A percentile compares a stretch with the other conserved stretches of the same genome.
phyloP scores from a whole-genome alignment of 1,140 invertebrate genomes.

The Piezodorus guildinii region DNA sequence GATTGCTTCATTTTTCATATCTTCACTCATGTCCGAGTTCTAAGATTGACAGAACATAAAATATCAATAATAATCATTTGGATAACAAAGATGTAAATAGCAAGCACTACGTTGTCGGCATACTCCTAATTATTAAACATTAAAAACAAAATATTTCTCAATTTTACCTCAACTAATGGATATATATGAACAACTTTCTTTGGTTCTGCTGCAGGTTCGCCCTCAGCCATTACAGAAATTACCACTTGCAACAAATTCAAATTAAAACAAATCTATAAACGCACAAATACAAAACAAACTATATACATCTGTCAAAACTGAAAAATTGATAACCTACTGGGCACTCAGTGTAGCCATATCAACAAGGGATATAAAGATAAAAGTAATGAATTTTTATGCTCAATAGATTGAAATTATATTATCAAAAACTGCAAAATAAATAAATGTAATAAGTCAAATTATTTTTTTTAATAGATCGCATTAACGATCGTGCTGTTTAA shows the following conservation, averaged over 20 bases:
- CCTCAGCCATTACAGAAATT: conserved; percentile 22
- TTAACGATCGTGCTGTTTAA: no score
- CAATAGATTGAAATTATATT: no score
- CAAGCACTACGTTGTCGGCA: background rate
- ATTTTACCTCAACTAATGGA: conserved; percentile 53
- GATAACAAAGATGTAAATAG: background rate
- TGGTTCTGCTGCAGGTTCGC: conserved; percentile 34
- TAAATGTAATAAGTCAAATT: no score
- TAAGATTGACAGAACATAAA: conserved; percentile 34
- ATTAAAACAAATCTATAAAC: background rate
- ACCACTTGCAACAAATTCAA: background rate
- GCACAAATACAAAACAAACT: no score
- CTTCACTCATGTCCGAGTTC: conserved; percentile 82
- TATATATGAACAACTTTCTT: conserved; percentile 63
- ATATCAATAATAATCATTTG: background rate
- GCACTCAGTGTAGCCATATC: no score
- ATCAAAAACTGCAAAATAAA: no score
- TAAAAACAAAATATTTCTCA: conserved; percentile 4
- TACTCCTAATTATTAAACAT: background rate
- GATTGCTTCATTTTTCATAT: conserved; percentile 77
- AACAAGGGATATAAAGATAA: no score
- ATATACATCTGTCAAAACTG: no score
- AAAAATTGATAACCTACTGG: no score
- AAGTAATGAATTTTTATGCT: no score
- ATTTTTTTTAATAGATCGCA: no score